Conservation (phyloP, 2,888 invertebrate species). For the Orchesella flavescens region DNA sequence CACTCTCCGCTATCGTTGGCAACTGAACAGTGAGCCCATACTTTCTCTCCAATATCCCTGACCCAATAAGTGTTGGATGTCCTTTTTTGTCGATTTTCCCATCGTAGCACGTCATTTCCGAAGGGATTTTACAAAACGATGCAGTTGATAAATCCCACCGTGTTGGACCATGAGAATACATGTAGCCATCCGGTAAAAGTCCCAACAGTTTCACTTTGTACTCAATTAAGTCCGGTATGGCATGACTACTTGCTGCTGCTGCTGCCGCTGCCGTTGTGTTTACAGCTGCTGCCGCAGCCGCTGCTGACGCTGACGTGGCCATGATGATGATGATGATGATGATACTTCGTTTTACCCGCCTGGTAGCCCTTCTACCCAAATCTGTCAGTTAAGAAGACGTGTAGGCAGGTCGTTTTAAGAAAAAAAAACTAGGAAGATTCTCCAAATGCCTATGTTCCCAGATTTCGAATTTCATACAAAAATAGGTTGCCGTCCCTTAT, state of each 20-base stretch:
- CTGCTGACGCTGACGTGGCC: neutral
- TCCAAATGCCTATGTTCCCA: too few relatives aligned
- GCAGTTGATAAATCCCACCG: constrained; percentile 63
- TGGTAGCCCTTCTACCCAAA: constrained; percentile 35
- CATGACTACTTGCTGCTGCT: neutral
- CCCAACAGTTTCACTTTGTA: constrained; percentile 69
- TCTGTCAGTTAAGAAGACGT: constrained; percentile 38
- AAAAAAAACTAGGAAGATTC: too few relatives aligned
- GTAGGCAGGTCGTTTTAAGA: too few relatives aligned
- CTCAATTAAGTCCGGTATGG: constrained; percentile 66
- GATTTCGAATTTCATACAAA: too few relatives aligned
- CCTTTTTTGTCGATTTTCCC: constrained; percentile 66
- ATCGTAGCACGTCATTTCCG: constrained; percentile 69
- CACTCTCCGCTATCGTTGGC: constrained; percentile 68
- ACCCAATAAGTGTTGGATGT: constrained; percentile 64
- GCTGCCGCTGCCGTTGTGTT: constrained; percentile 43
- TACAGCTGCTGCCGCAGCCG: too few relatives aligned
- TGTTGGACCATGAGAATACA: constrained; percentile 59
- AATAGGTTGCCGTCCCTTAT: too few relatives aligned
- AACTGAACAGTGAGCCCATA: constrained; percentile 68
- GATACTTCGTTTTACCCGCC: neutral
- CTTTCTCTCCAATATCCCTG: constrained; percentile 67
- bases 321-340: neutral
- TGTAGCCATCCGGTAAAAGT: constrained; percentile 67
- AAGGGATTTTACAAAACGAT: constrained; percentile 67